Evolutionary conservation across 1,140 invertebrate genomes (phyloP).

Genomic region (Drosophila lacteicornis): DNA sequence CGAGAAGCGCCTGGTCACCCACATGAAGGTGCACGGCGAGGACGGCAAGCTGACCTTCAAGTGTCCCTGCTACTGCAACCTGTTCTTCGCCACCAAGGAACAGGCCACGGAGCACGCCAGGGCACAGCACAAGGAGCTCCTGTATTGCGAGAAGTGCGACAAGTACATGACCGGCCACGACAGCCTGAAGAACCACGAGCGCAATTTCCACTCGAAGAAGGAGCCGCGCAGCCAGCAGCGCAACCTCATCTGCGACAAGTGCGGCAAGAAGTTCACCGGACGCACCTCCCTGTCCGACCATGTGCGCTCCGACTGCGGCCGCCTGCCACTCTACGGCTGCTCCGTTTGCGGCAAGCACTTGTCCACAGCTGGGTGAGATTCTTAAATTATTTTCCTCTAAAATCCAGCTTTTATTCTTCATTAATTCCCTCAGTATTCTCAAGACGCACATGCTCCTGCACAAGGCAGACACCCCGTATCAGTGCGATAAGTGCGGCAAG

Average conservation of each 20-base stretch:
- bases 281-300: slow-evolving; percentile 82
- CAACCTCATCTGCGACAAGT: slow-evolving; percentile 84
- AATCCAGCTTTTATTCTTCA: too few relatives aligned
- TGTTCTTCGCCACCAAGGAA: slow-evolving; percentile 82
- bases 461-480: slow-evolving; percentile 75
- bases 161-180: slow-evolving; percentile 84
- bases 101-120: slow-evolving; percentile 79
- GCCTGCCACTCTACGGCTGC: slow-evolving; percentile 79
- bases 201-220: slow-evolving; percentile 73
- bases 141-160: slow-evolving; percentile 85
- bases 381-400: too few relatives aligned
- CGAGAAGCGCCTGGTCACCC: slow-evolving; percentile 76
- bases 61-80: slow-evolving; percentile 84
- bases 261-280: slow-evolving; percentile 84
- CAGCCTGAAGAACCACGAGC: slow-evolving; percentile 79
- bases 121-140: slow-evolving; percentile 75
- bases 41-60: slow-evolving; percentile 77
- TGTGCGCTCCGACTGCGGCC: slow-evolving; percentile 83
- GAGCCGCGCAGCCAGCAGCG: slow-evolving; percentile 69
- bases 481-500: slow-evolving; percentile 85
- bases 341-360: slow-evolving; percentile 83
- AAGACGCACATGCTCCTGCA: slow-evolving; percentile 85
- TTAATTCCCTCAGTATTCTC: slow-evolving; percentile 49
- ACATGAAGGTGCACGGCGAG: slow-evolving; percentile 75
- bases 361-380: slow-evolving; percentile 71